Evolutionary conservation across 1,140 invertebrate species (phyloP).

Genomic region (Rhagoletis pomonella): DNA sequence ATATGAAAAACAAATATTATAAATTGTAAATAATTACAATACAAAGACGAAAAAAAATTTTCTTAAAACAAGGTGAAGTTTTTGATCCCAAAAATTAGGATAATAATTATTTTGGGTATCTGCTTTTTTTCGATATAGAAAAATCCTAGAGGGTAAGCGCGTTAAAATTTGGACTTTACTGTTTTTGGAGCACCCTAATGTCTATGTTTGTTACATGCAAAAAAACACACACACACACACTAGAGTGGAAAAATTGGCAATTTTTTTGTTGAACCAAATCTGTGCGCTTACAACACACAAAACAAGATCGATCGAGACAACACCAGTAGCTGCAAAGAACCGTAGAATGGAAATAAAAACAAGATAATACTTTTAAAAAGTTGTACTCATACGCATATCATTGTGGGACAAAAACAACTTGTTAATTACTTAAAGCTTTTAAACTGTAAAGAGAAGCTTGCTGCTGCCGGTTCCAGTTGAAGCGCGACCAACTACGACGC

Average conservation of each 20-base stretch:
- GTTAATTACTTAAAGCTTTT: conserved; percentile 31
- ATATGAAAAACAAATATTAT: no score
- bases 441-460: background rate
- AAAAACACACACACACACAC: background rate
- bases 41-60: background rate
- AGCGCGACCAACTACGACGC: background rate
- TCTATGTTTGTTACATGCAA: background rate
- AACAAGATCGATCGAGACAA: conserved; percentile 8
- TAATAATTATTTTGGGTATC: no score
- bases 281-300: background rate
- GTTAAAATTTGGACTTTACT: no score
- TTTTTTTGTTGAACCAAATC: background rate
- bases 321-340: background rate
- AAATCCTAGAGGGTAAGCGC: no score
- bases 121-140: no score
- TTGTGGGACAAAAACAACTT: background rate
- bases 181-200: no score
- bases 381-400: no score
- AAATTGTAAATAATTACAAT: no score
- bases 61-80: no score
- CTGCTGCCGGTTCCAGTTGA: conserved; percentile 13
- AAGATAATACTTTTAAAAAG: background rate
- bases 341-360: background rate
- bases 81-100: no score
- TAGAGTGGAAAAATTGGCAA: conserved; percentile 33